Evolutionary conservation across 2,888 invertebrate genomes (phyloP).

Genomic region (Polietes domitor): DNA sequence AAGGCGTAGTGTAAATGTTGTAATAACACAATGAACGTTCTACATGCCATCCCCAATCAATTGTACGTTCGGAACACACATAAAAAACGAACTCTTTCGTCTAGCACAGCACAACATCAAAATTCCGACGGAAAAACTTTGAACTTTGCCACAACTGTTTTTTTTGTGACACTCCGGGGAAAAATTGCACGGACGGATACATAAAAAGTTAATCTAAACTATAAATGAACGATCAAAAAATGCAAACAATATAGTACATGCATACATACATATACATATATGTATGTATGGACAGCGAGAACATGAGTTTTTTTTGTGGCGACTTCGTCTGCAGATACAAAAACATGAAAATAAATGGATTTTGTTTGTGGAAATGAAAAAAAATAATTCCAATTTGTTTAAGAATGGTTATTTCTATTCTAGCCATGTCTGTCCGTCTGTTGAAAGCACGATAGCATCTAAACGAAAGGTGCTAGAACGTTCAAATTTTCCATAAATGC

Average conservation of each 20-base stretch:
- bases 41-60: neutral
- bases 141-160: neutral
- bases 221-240: constrained; percentile 13
- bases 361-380: neutral
- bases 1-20: neutral
- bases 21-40: neutral
- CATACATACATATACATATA: too few species aligned
- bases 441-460: too few species aligned
- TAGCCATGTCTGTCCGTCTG: too few species aligned
- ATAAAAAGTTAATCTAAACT: constrained; percentile 54
- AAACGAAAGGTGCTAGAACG: too few species aligned
- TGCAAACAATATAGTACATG: neutral
- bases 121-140: neutral
- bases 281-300: neutral
- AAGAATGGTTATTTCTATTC: too few species aligned
- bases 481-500: too few species aligned
- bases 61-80: neutral
- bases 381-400: too few species aligned
- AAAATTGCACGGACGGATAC: constrained; percentile 21
- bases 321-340: neutral
- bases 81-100: neutral
- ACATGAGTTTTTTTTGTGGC: neutral
- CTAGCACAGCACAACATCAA: neutral
- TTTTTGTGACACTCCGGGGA: neutral
- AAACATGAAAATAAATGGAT: neutral